phyloP scores from a whole-genome alignment of 2,797 vertebrate species.

The Hozukius guyotensis region DNA sequence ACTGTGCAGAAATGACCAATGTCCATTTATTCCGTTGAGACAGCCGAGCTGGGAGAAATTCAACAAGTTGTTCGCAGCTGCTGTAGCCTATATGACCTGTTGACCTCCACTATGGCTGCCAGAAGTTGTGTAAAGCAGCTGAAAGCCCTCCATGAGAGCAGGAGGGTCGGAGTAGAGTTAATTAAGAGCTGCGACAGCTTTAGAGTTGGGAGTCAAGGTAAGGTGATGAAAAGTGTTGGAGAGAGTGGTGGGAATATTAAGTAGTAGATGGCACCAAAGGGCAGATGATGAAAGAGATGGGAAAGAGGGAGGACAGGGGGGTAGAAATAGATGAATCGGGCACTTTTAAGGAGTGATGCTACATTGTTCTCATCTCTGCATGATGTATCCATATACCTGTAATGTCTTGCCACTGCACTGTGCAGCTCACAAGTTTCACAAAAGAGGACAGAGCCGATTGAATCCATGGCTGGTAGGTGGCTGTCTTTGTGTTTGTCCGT shows the following conservation, averaged over 20 bases:
- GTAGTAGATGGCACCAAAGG: conserved; percentile 20
- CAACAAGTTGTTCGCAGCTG: not conserved
- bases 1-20: not conserved
- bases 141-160: conserved; percentile 26
- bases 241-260: conserved; percentile 53
- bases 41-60: not conserved
- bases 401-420: conserved; percentile 53
- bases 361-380: conserved; percentile 65
- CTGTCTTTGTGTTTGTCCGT: conserved; percentile 23
- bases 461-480: not conserved
- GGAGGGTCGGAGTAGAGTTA: conserved; percentile 16
- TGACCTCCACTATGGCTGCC: conserved; percentile 23
- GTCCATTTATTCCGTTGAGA: not conserved
- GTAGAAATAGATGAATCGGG: not conserved
- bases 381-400: conserved; percentile 61
- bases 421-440: conserved; percentile 39
- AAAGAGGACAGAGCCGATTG: conserved; percentile 15
- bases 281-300: conserved; percentile 60
- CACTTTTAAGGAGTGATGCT: conserved; percentile 19
- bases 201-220: conserved; percentile 33
- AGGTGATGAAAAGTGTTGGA: conserved; percentile 46
- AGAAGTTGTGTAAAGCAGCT: conserved; percentile 14
- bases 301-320: conserved; percentile 11
- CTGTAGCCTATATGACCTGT: not conserved
- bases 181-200: conserved; percentile 50